phyloP scores from a whole-genome alignment of 2,113 vertebrate species.

The Archocentrus centrarchus region DNA sequence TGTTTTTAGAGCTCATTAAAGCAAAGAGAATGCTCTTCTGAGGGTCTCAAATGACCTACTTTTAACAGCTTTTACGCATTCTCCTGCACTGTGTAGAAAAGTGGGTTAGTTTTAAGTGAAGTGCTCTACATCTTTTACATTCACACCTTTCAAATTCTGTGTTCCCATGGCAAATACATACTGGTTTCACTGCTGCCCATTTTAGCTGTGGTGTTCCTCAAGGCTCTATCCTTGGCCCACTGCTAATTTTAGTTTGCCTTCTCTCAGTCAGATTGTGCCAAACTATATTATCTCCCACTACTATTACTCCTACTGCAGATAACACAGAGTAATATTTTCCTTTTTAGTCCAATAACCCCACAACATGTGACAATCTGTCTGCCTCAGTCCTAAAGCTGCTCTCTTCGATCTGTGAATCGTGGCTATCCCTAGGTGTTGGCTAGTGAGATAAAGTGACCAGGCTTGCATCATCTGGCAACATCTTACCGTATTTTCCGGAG shows the following conservation, averaged over 20 bases:
- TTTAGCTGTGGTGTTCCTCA: not conserved
- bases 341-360: not conserved
- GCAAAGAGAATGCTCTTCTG: not conserved
- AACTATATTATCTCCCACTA: not conserved
- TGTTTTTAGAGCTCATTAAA: not conserved
- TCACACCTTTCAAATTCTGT: not conserved
- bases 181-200: not conserved
- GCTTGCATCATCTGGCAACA: not conserved
- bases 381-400: not conserved
- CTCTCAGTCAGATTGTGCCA: not conserved
- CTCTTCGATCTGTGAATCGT: rapidly evolving
- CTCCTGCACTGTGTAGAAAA: not conserved
- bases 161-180: rapidly evolving
- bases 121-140: not conserved
- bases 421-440: not conserved
- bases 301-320: not conserved
- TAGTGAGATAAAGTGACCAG: not conserved
- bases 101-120: not conserved
- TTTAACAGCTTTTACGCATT: not conserved
- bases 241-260: not conserved
- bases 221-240: not conserved
- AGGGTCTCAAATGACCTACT: not conserved
- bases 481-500: too few species aligned
- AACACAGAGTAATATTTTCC: not conserved
- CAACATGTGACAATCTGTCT: not conserved